Base-by-base conservation (phyloP, 2,113 vertebrate species). In the Mixornis gularis region DNA sequence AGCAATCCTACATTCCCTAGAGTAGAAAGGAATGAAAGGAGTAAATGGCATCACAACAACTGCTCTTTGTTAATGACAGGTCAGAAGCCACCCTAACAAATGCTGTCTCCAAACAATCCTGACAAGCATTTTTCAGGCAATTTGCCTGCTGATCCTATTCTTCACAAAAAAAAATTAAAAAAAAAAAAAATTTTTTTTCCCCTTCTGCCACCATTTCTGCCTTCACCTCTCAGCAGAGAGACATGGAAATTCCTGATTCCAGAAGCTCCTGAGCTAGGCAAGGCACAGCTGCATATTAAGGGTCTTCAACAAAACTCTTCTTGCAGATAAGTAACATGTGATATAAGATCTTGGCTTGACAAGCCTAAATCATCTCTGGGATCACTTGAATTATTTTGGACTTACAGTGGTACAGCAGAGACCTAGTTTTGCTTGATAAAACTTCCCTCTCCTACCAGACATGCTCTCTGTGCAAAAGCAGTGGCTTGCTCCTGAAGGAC, bases 41-140 rank as follows among this genome's bases (percentile, higher is more conserved):
- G 53, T 19, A 79, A 93, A 81, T 11, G 40, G 65, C 69, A 74
- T 24, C 0, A 0, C n/a, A 40, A n/a, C 71, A 79, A 85, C 55
- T 80, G 66, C 41, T 88, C 10, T 90, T 66, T 59, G 16, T 77
- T 93, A 92, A 36, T 32, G 36, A 62, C 15, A 34, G 80, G 65
- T 87, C 80, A 92, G 77, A 87, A 71, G 66, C 40, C 2, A 4
- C 36, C 65, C 36, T n/a, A 78, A 84, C 6, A 87, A 63, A 71
- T 44, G 70, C 69, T 89, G 84, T 81, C 80, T 71, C 25, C 36
- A 56, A 83, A 90, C 8, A 3, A 17, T 60, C 43, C 69, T 84
- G 56, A 83, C 65, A 87, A 81, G 49, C 59, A 44, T 15, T 84
- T 90, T 93, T 74, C 14, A 48, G 77, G 65, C 52, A 84, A n/a